phyloP scores from a whole-genome alignment of 2,797 vertebrate genomes.

The Botia kubotai region DNA sequence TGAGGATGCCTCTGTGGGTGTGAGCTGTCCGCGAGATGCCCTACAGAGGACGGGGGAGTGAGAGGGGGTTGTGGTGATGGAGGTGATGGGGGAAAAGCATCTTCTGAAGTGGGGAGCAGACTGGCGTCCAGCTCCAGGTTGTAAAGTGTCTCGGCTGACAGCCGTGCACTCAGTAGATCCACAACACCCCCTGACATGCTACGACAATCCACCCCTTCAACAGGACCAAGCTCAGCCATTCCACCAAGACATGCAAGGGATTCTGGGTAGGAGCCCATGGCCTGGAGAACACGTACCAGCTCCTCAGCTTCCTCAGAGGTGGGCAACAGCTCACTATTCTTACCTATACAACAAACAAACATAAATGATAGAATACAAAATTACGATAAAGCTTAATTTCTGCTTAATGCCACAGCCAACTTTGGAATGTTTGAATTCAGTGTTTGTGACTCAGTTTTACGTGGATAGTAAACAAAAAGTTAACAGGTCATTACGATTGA shows the following conservation, averaged over 20 bases:
- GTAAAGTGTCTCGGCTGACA: slow-evolving; percentile 91
- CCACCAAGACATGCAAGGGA: slow-evolving; percentile 96
- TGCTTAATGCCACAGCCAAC: no score
- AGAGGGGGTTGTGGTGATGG: slow-evolving; percentile 93
- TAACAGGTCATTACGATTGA: no score
- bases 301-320: slow-evolving; percentile 99
- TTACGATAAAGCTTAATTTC: no score
- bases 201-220: slow-evolving; percentile 87
- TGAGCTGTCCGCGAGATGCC: slow-evolving; percentile 42
- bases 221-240: slow-evolving; percentile 89
- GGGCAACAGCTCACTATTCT: slow-evolving; percentile 95
- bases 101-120: slow-evolving; percentile 87
- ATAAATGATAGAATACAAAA: slow-evolving; percentile 5
- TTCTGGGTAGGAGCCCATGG: slow-evolving; percentile 88
- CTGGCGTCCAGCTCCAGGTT: slow-evolving; percentile 96
- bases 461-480: no score
- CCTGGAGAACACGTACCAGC: slow-evolving; percentile 95
- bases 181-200: slow-evolving; percentile 89
- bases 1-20: slow-evolving; percentile 48
- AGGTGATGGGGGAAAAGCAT: slow-evolving; percentile 86
- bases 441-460: no score
- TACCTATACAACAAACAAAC: slow-evolving; percentile 78
- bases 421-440: no score
- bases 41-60: slow-evolving; percentile 82
- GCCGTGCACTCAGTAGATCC: slow-evolving; percentile 91